Conservation (phyloP, 2,888 invertebrate genomes). For the Pseudoips prasinana region DNA sequence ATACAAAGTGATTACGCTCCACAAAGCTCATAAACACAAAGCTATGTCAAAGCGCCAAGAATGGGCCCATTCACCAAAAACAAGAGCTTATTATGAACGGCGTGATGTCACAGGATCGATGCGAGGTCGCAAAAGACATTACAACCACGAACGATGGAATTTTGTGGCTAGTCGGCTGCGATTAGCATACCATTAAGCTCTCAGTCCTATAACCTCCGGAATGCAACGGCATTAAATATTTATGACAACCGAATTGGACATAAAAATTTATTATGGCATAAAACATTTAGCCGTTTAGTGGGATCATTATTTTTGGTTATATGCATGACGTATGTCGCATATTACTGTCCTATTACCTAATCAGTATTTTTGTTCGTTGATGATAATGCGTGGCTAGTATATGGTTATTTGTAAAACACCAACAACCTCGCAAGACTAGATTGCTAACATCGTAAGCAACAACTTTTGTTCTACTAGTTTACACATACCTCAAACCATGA, state of each 20-base stretch:
- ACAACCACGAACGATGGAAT: conserved; percentile 51
- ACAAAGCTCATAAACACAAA: conserved; percentile 19
- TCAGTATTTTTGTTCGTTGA: too few relatives aligned
- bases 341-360: too few relatives aligned
- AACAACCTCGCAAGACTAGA: too few relatives aligned
- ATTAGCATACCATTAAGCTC: conserved; percentile 55
- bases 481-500: too few relatives aligned
- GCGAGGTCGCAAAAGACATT: conserved; percentile 28
- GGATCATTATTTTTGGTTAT: conserved; percentile 10
- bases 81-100: conserved; percentile 20
- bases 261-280: conserved; percentile 46
- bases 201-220: conserved; percentile 21
- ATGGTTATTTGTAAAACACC: too few relatives aligned
- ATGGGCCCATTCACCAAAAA: conserved; percentile 34
- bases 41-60: conserved; percentile 16
- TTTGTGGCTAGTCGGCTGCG: conserved; percentile 47
- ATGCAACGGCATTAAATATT: conserved; percentile 40
- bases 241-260: conserved; percentile 46
- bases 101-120: conserved; percentile 37
- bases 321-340: too few relatives aligned
- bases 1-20: too few relatives aligned
- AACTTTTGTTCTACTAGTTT: too few relatives aligned
- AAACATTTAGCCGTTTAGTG: conserved; percentile 37
- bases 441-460: too few relatives aligned
- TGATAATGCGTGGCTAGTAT: too few relatives aligned